Evolutionary conservation across 2,113 vertebrate species (phyloP).

Genomic region (Stigmatopora argus): DNA sequence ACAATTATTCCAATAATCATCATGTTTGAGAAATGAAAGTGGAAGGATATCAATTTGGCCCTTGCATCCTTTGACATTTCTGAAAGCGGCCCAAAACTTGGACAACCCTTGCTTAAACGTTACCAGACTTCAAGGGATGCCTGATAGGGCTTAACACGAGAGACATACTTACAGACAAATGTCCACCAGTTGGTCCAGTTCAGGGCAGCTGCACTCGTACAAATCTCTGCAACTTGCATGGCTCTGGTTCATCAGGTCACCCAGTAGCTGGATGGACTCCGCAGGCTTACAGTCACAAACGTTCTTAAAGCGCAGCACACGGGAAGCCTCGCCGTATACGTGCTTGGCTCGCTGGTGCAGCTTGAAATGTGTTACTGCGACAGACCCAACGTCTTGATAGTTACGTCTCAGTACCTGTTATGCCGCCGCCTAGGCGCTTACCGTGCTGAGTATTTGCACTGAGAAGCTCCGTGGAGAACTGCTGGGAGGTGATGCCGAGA

Average conservation of each 20-base stretch:
- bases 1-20: no score
- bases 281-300: conserved; percentile 77
- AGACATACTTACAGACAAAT: conserved; percentile 84
- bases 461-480: conserved; percentile 76
- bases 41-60: no score
- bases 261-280: conserved; percentile 73
- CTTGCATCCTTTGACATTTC: no score
- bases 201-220: conserved; percentile 92
- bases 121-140: no score
- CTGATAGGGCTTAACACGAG: no score
- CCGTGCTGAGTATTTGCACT: conserved; percentile 82
- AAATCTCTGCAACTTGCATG: conserved; percentile 88
- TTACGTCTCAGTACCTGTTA: not conserved
- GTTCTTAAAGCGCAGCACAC: conserved; percentile 83
- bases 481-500: conserved; percentile 77
- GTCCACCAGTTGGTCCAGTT: conserved; percentile 89
- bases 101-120: no score
- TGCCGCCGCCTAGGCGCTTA: conserved; percentile 58
- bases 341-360: conserved; percentile 88
- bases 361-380: conserved; percentile 80
- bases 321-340: conserved; percentile 86
- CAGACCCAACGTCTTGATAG: not conserved
- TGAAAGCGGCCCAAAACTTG: no score
- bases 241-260: conserved; percentile 91
- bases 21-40: no score